Evolutionary conservation across 2,888 invertebrate genomes (phyloP), one percentile per base, ranked within the genome.

Genomic region (Notocelia uddmanniana): DNA sequence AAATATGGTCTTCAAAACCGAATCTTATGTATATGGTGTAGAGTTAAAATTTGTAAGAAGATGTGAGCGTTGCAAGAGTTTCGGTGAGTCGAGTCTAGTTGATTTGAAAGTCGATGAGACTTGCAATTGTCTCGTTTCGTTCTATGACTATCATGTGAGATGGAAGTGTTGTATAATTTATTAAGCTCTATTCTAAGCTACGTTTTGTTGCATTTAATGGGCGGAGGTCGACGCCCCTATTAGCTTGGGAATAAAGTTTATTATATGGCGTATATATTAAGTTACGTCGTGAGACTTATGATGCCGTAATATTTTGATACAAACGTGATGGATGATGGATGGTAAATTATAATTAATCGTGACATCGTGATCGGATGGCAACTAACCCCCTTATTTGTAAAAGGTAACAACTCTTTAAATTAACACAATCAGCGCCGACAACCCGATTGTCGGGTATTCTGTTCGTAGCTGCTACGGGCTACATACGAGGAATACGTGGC

Each of bases 81-180:
- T 50, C 23, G 10, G n/a, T 45, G 2, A 23, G 19, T 48, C 50
- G 50, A 26, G 19, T 58, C 26, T 58, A 18, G 62, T 45, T 15
- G 26, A 69, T 69, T 69, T 69, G 48, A 69, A 69, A 69, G 48
- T 69, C 69, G 37, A 57, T 69, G 63, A 63, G 57, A 57, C 60
- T 15, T 63, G 63, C 69, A 69, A 57, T 50, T 57, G 55, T 63
- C 69, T 57, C 63, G 21, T 34, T 62, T 48, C 21, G 19, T 34
- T 52, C 21, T 48, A 34, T 19, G 50, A 37, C 37, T 63, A 63
- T 55, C 31, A 34, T 26, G 26, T 48, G 45, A 57, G 48, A 60
- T 41, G 34, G 31, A 13, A 31, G 50, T 57, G 23, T 45, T 69
- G 19, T 69, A 62, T 8, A 68, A 62, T 62, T 62, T 45, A 62